These are phyloP conservation scores for Sialia sialis DNA, from an alignment of 2,113 vertebrate genomes.

Conservation along the genomic window DNA sequence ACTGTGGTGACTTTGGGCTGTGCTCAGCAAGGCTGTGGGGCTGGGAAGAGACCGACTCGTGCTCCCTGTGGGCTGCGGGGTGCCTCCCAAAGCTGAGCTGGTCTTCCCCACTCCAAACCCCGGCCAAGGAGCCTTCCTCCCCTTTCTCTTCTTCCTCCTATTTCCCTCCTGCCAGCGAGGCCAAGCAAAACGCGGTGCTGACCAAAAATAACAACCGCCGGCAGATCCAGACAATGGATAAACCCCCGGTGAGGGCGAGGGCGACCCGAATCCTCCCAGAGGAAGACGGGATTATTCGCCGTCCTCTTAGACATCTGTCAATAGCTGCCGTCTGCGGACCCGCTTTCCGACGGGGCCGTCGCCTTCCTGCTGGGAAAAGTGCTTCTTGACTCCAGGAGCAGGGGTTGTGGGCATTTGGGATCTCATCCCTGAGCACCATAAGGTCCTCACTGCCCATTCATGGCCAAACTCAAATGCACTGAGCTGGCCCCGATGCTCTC, in stretches of 20 bases:
- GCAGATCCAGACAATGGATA: slow-evolving; percentile 60
- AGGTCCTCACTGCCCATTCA: not conserved
- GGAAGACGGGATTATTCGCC: slow-evolving; percentile 32
- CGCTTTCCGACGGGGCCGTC: not conserved
- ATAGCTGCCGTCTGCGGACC: not conserved
- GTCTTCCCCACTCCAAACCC: not conserved
- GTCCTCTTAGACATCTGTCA: slow-evolving; percentile 53
- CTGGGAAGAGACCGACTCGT: fast-evolving
- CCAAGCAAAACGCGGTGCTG: not conserved
- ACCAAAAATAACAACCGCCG: slow-evolving; percentile 44
- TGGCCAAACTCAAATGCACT: not conserved
- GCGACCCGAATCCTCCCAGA: slow-evolving; percentile 47
- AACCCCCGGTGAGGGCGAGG: slow-evolving; percentile 13
- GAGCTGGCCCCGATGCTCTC: fast-evolving
- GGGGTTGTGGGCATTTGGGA: fast-evolving
- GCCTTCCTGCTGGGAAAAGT: not conserved
- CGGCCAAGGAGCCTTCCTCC: not conserved
- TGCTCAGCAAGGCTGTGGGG: not conserved
- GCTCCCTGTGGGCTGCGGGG: not conserved
- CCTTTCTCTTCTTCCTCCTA: slow-evolving; percentile 20
- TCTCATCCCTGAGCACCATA: not conserved
- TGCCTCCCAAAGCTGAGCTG: not conserved
- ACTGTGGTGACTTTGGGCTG: not conserved
- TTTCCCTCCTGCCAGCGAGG: not conserved
- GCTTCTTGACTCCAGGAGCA: not conserved